Conservation (phyloP, 92 coral and sea anemone species). For the Phenganax subtilis region DNA sequence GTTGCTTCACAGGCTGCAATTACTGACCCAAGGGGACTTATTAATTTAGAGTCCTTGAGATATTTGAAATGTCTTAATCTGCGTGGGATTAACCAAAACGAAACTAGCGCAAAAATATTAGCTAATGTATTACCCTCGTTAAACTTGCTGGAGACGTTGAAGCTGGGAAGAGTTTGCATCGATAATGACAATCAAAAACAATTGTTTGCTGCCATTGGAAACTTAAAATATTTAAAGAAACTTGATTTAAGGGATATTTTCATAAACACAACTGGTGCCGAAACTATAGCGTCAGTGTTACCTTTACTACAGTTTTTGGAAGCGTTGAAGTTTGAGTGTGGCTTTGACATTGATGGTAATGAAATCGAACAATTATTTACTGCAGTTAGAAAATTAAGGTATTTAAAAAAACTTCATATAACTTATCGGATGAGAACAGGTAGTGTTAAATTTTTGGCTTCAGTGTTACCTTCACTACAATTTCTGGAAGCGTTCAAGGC, state of each 20-base stretch:
- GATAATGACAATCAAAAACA: not conserved
- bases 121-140: conserved; percentile 17
- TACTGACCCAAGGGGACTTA: not conserved
- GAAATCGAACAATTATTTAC: not conserved
- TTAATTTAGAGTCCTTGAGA: not conserved
- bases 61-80: not conserved
- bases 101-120: not conserved
- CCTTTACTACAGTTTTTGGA: conserved; percentile 19
- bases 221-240: conserved; percentile 1
- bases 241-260: not conserved
- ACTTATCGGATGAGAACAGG: no score
- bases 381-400: not conserved
- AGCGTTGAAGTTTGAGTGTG: not conserved
- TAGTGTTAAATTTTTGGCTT: not conserved
- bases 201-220: not conserved
- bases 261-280: not conserved
- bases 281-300: conserved; percentile 8
- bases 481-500: conserved; percentile 15
- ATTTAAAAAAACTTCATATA: no score
- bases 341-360: not conserved
- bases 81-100: no score
- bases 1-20: not conserved
- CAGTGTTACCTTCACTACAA: conserved; percentile 11
- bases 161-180: not conserved
- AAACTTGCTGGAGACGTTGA: conserved; percentile 3